Evolutionary conservation across 2,113 vertebrate genomes (phyloP).

Genomic region (Lamprotornis superbus): DNA sequence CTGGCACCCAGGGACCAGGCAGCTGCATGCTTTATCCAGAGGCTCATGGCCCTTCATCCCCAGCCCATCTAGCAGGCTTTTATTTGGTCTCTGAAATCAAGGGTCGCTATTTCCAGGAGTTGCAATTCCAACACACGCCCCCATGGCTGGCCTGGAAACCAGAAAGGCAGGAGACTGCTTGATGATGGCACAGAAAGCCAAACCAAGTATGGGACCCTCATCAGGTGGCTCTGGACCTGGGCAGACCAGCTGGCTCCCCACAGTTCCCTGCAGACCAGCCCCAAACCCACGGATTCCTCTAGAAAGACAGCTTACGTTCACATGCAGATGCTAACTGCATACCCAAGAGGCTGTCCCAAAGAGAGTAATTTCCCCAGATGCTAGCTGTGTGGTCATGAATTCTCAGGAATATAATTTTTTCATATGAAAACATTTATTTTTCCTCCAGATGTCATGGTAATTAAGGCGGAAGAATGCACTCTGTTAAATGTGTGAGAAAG

Average conservation of each 20-base stretch:
- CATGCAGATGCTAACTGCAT: not conserved
- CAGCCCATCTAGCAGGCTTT: not conserved
- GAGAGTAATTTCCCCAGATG: not conserved
- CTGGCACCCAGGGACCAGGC: not conserved
- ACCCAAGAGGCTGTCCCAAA: not conserved
- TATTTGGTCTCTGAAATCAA: not conserved
- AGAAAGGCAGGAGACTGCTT: not conserved
- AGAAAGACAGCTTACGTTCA: not conserved
- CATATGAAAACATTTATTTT: constrained; percentile 12
- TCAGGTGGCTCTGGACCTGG: not conserved
- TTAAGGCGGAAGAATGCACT: not conserved
- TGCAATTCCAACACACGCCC: not conserved
- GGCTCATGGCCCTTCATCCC: not conserved
- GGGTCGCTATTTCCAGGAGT: not conserved
- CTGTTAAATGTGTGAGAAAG: not conserved
- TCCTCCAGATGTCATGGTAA: not conserved
- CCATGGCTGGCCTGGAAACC: not conserved
- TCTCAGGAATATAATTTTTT: constrained; percentile 25
- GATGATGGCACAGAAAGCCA: not conserved
- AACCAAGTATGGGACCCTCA: not conserved
- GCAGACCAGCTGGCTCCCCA: not conserved
- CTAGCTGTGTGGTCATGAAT: not conserved
- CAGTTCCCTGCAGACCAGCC: not conserved
- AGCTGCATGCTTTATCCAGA: not conserved
- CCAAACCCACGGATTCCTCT: not conserved